Conservation (phyloP, 2,888 invertebrate species). For the Macrostomum cliftonense region DNA sequence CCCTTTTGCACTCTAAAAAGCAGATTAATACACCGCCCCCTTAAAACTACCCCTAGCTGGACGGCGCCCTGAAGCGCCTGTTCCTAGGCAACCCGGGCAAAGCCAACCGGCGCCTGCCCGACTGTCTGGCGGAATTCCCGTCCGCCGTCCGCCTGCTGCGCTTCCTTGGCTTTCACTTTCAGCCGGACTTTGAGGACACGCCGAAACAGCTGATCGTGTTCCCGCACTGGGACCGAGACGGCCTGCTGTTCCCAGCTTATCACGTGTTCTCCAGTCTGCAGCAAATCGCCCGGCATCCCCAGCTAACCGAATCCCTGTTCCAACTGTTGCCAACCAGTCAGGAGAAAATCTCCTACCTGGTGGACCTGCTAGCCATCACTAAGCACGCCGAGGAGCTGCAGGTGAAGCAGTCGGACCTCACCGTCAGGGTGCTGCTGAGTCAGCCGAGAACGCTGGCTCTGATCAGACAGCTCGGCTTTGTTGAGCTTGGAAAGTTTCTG, state of each 20-base stretch:
- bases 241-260: conserved; percentile 23
- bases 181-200: conserved; percentile 9
- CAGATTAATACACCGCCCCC: too few species aligned
- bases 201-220: conserved; percentile 23
- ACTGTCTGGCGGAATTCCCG: conserved; percentile 14
- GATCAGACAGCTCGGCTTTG: conserved; percentile 22
- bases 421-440: conserved; percentile 26
- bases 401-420: conserved; percentile 27
- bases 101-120: conserved; percentile 18
- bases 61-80: conserved; percentile 25
- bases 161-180: conserved; percentile 28
- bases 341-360: conserved; percentile 23
- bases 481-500: conserved; percentile 27
- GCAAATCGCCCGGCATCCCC: background rate
- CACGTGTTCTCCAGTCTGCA: conserved; percentile 17
- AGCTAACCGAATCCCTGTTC: conserved; percentile 13
- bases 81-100: conserved; percentile 22
- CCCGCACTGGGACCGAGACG: conserved; percentile 29
- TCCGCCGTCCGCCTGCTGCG: conserved; percentile 21
- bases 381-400: conserved; percentile 31
- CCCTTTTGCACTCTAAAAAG: too few species aligned
- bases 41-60: conserved; percentile 17
- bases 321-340: conserved; percentile 24
- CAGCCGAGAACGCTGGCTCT: conserved; percentile 19
- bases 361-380: conserved; percentile 29